These are phyloP conservation scores for Sylvia atricapilla DNA, from an alignment of 2,113 vertebrate species.

Conservation along the genomic window DNA sequence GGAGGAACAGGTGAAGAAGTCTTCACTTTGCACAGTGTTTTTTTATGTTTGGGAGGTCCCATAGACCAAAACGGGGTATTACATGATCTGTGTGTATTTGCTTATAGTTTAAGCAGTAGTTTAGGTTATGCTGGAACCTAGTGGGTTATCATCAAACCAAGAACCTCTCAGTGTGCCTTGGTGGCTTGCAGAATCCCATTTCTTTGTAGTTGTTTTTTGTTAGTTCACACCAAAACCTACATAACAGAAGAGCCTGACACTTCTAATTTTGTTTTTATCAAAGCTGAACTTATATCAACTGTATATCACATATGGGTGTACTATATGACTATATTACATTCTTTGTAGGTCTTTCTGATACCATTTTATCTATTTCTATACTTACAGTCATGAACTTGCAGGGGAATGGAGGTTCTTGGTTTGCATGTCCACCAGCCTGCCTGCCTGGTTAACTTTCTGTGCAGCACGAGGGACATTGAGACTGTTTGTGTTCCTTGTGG, in stretches of 20 bases:
- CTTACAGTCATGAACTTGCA: background rate
- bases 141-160: background rate
- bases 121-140: background rate
- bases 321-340: background rate
- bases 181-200: background rate
- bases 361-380: background rate
- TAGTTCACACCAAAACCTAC: background rate
- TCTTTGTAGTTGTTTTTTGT: background rate
- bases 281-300: background rate
- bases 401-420: background rate
- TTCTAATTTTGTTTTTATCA: background rate
- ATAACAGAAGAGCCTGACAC: background rate
- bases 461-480: background rate
- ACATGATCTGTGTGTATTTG: background rate
- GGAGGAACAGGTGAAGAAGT: background rate
- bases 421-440: background rate
- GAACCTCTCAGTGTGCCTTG: background rate
- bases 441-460: background rate
- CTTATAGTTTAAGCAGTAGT: background rate
- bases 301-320: background rate
- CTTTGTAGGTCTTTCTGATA: background rate
- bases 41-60: background rate
- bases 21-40: background rate
- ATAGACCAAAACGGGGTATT: background rate
- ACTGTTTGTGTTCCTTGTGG: background rate